Base-by-base conservation (phyloP, 2,797 vertebrate species). In the Muscicapa comitata region DNA sequence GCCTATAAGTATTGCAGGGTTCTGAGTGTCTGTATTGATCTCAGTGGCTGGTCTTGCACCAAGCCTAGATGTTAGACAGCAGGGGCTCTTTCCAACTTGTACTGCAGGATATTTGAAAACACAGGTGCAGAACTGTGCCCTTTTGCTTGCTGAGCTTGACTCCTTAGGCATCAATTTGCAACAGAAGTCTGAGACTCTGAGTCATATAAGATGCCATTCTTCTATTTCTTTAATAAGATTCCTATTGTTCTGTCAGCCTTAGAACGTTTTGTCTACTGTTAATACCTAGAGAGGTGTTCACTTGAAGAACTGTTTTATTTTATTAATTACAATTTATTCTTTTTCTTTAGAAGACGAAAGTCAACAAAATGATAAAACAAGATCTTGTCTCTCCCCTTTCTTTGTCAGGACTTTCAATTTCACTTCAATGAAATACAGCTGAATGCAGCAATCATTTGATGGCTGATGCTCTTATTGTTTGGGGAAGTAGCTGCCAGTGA, bases 11-110 rank as follows among this genome's bases (percentile, higher is more conserved):
- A 80, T 86, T 75, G 86, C 62, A 90, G 35, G 40, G 26, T 68
- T 96, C 68, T 87, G 92, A 92, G 47, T 40, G 47, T 58, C 82
- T 67, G 37, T 74, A 95, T 93, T 65, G 94, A 95, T 92, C 90
- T 91, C 50, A 33, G 85, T 26, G 57, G 43, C 91, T 58, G 58
- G 33, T 78, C 70, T 86, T 80, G 58, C 75, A 66, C 43, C 1
- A 3, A 78, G 43, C 53, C 88, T 73, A 28, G 73, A 68, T 90
- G 79, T 86, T 77, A 65, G 68, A 72, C 72, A 66, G 65, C 47
- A 71, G 68, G 75, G 26, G 15, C 66, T 86, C 78, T 88, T 81
- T 91, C 62, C 5, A 83, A 83, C 70, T 55, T 13, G 4, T 68
- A 8, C 33, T 59, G 24, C 7, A 79, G 24, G 42, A 35, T 83